Base-by-base conservation (phyloP, 2,888 invertebrate species). In the Schizotus pectinicornis region DNA sequence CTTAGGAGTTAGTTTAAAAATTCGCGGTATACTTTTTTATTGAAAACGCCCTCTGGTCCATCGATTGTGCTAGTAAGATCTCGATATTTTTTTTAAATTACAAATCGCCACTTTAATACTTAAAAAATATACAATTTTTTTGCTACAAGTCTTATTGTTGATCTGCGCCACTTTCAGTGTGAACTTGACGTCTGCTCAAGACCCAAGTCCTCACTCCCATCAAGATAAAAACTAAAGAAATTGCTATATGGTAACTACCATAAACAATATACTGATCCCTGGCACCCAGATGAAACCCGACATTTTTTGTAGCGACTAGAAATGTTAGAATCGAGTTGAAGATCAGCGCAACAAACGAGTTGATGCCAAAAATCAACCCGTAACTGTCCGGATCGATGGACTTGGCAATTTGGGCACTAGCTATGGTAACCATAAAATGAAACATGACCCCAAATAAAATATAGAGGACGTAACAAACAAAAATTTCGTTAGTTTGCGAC, bases 321-420 rank as follows among this genome's bases (percentile, higher is more conserved):
- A 36, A 36, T 8, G 60, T 60, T 31, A 60, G 22, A 38, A 60
- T 39, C 8, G 60, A 60, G 42, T 56, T 60, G 33, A 37, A 60
- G 31, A 56, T 45, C 1, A 95, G 83, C 3, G 94, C 92, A 0
- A 92, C 60, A 51, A 94, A 86, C 0, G 91, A 93, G 78, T 94
- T 95, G 67, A 94, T 84, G 3, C 95, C 95, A 78, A 95, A 95
- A 65, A 95, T 88, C 1, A 95, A 82, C 0, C 92, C 95, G 76
- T 91, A 94, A 77, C 92, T 92, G 49, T 94, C 91, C 68, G 90
- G 88, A 52, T 86, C 84, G 56, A 95, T 82, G 61, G 88, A 83
- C 60, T 89, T 85, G 0, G 95, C 95, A 54, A 96, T 90, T 81
- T 94, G 92, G 41, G 90, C 88, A 77, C 94, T 95, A n/a, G 91